Evolutionary conservation across 2,113 vertebrate species (phyloP).

Genomic region (Helogale parvula): DNA sequence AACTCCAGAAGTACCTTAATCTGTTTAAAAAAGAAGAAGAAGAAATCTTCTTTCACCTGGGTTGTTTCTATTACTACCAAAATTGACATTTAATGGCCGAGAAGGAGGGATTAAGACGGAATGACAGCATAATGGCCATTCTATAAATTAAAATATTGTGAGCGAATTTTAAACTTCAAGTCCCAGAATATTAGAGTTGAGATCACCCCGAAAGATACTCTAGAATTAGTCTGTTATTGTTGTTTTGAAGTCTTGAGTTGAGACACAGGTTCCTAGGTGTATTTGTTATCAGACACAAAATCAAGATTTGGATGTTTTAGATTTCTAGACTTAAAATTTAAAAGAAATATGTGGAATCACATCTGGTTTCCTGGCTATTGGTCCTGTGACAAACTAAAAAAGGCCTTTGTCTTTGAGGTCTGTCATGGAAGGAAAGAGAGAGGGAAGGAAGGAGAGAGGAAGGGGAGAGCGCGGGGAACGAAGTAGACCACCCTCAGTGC

Average conservation of each 20-base stretch:
- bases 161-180: not conserved
- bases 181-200: not conserved
- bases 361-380: not conserved
- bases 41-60: not conserved
- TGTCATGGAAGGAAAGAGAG: not conserved
- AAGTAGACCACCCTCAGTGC: constrained; percentile 31
- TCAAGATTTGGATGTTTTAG: not conserved
- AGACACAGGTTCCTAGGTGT: not conserved
- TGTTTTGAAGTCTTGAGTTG: not conserved
- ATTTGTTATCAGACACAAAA: not conserved
- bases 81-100: not conserved
- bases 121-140: not conserved
- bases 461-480: not conserved
- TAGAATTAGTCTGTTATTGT: not conserved
- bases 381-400: not conserved
- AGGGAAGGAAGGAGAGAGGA: not conserved
- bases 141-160: not conserved
- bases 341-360: not conserved
- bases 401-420: not conserved
- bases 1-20: not conserved
- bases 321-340: constrained; percentile 1
- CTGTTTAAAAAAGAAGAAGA: not conserved
- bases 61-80: not conserved
- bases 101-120: too few species aligned
- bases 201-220: not conserved